Conservation (phyloP, 1,140 invertebrate species). For the Oryzaephilus surinamensis region DNA sequence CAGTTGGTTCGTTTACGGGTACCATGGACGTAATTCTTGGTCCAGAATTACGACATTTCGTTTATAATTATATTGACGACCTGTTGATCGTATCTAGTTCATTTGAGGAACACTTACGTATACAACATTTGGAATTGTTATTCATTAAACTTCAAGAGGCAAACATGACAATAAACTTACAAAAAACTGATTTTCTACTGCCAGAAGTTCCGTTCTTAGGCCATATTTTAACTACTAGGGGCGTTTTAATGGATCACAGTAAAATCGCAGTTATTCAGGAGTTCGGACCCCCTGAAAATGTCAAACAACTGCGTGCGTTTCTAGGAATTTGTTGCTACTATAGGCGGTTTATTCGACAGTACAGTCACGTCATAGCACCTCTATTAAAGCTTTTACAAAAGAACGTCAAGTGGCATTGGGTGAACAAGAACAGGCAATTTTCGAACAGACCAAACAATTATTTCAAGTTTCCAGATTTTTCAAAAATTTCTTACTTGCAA, state of each 20-base stretch:
- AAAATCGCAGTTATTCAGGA: constrained; percentile 25
- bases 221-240: constrained; percentile 24
- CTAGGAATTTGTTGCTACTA: constrained; percentile 33
- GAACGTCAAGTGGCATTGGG: constrained; percentile 6
- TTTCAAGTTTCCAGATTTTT: constrained; percentile 24
- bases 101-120: constrained; percentile 19
- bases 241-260: constrained; percentile 27
- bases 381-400: constrained; percentile 27
- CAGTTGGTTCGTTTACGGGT: too few species aligned
- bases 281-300: constrained; percentile 24
- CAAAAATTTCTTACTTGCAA: constrained; percentile 21
- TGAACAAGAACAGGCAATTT: background rate
- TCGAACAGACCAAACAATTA: constrained; percentile 1
- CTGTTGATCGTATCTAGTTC: constrained; percentile 17
- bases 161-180: constrained; percentile 21
- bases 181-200: constrained; percentile 24
- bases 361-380: constrained; percentile 15
- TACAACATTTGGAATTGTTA: constrained; percentile 19
- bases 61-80: constrained; percentile 19
- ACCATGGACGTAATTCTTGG: too few species aligned
- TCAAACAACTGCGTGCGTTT: constrained; percentile 31
- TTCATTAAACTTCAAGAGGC: constrained; percentile 15
- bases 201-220: constrained; percentile 25
- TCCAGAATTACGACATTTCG: too few species aligned
- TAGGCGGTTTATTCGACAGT: constrained; percentile 25